These are phyloP conservation scores for Echinarachnius parma DNA, from an alignment of 53 echinoderm and acorn worm genomes.

Conservation along the genomic window DNA sequence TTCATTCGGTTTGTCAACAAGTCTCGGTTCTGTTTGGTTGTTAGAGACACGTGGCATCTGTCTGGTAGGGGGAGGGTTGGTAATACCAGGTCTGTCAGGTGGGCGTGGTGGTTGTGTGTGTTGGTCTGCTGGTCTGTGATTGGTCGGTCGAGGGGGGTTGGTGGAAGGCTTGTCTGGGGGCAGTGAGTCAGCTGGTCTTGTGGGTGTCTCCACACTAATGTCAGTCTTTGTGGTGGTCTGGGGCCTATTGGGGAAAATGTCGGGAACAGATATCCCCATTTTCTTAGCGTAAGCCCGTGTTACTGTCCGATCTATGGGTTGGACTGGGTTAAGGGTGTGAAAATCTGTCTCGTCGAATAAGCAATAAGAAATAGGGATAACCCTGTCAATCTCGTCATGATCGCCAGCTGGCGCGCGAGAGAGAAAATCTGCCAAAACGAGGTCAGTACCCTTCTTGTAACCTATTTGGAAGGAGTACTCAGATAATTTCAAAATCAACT, in stretches of 20 bases:
- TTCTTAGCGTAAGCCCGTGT: conserved; percentile 15
- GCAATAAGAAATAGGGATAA: not conserved
- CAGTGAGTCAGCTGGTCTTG: no score
- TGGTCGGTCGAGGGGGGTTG: not conserved
- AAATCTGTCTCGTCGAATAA: conserved; percentile 7
- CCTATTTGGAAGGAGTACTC: conserved; percentile 44
- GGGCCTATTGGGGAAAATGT: not conserved
- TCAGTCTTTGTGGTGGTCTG: no score
- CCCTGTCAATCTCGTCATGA: not conserved
- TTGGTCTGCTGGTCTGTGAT: not conserved
- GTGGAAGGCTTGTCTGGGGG: no score
- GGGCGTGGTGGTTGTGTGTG: no score
- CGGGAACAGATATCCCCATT: conserved; percentile 4
- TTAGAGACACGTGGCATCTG: not conserved
- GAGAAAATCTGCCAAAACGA: conserved; percentile 55
- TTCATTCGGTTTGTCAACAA: conserved; percentile 21
- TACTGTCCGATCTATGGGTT: not conserved
- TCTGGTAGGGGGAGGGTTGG: not conserved
- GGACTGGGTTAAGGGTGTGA: not conserved
- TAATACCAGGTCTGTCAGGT: no score
- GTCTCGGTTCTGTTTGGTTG: conserved; percentile 17
- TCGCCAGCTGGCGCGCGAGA: conserved; percentile 1
- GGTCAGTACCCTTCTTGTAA: conserved; percentile 54
- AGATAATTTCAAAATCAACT: conserved; percentile 39
- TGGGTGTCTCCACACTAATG: not conserved